Evolutionary conservation across 92 coral and sea anemone genomes (phyloP).

Genomic region (Palythoa grandis): DNA sequence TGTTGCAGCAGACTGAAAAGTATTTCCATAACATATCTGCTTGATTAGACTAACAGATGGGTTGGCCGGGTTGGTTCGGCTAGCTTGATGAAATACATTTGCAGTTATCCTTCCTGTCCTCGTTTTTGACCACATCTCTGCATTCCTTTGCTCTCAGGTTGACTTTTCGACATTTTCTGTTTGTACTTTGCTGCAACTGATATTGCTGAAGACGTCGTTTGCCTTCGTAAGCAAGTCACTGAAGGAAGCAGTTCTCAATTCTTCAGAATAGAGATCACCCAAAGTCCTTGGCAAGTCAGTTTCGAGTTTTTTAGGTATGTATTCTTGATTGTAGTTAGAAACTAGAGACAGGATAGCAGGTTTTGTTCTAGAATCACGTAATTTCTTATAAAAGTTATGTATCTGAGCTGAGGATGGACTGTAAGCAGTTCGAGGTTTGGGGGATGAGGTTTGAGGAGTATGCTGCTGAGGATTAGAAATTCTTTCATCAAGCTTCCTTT

Average conservation of each 20-base stretch:
- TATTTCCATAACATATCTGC: conserved; percentile 53
- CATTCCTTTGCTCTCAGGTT: conserved; percentile 50
- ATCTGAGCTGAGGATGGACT: conserved; percentile 36
- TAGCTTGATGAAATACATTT: conserved; percentile 57
- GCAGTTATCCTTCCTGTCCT: conserved; percentile 66
- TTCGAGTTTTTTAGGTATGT: conserved; percentile 41
- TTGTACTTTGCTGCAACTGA: conserved; percentile 30
- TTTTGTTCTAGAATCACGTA: conserved; percentile 44
- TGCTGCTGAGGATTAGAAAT: too few species aligned
- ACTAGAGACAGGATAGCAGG: conserved; percentile 60
- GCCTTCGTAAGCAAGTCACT: conserved; percentile 46
- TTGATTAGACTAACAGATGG: conserved; percentile 57
- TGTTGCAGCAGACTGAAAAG: conserved; percentile 38
- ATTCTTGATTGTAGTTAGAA: conserved; percentile 41
- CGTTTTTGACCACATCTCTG: conserved; percentile 49
- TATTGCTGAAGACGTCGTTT: conserved; percentile 30
- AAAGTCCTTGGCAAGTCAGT: conserved; percentile 31
- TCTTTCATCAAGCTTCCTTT: not conserved
- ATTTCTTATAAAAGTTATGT: conserved; percentile 39
- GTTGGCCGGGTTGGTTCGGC: conserved; percentile 49
- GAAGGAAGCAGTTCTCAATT: not conserved
- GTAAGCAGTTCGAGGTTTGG: not conserved
- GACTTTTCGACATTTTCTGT: conserved; percentile 40
- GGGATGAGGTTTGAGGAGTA: too few species aligned
- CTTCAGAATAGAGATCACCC: conserved; percentile 42